Conservation (phyloP, 1,140 invertebrate species). For the Brevipalpus yothersi region DNA sequence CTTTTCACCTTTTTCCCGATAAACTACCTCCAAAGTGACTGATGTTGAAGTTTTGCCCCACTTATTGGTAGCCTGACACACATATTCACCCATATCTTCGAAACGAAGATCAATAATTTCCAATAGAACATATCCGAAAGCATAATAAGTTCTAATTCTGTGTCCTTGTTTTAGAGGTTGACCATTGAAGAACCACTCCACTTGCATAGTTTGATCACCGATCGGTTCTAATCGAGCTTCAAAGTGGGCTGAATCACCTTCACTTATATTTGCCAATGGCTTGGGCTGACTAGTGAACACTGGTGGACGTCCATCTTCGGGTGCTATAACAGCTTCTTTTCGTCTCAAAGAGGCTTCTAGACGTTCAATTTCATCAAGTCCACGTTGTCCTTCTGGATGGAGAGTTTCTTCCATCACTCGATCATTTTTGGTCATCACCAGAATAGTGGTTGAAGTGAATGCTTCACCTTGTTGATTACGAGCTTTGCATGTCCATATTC, state of each 20-base stretch:
- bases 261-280: slow-evolving; percentile 48
- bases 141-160: slow-evolving; percentile 77
- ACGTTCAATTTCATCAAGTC: slow-evolving; percentile 64
- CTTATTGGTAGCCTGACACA: background rate
- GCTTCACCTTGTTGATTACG: slow-evolving; percentile 25
- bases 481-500: slow-evolving; percentile 25
- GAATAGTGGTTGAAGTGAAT: slow-evolving; percentile 51
- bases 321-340: slow-evolving; percentile 26
- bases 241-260: slow-evolving; percentile 47
- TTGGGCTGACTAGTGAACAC: slow-evolving; percentile 54
- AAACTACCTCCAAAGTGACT: background rate
- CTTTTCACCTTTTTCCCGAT: slow-evolving; percentile 31
- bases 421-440: slow-evolving; percentile 36
- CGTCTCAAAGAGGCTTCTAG: slow-evolving; percentile 58
- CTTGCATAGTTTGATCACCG: slow-evolving; percentile 62
- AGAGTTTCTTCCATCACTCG: slow-evolving; percentile 50
- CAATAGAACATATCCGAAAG: slow-evolving; percentile 85
- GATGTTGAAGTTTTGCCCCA: background rate
- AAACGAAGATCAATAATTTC: background rate
- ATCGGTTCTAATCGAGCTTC: slow-evolving; percentile 40
- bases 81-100: background rate
- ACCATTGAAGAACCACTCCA: slow-evolving; percentile 47
- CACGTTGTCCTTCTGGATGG: slow-evolving; percentile 32
- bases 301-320: slow-evolving; percentile 21
- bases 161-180: slow-evolving; percentile 51